These are phyloP conservation scores for Microplitis demolitor DNA, from an alignment of 1,140 invertebrate species.

Conservation along the genomic window DNA sequence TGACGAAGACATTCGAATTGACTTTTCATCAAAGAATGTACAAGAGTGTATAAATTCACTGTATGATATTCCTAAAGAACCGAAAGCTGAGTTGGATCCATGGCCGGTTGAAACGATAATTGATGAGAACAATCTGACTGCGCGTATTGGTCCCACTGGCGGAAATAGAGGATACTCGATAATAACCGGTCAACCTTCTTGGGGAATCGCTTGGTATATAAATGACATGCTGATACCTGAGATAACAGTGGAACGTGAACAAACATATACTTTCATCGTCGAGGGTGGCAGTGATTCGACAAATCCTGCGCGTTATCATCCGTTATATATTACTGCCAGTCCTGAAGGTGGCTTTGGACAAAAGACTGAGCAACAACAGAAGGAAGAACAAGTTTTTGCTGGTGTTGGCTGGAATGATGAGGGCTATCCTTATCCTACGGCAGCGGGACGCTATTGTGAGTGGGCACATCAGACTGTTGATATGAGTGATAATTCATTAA, in stretches of 20 bases:
- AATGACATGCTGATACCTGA: conserved; percentile 91
- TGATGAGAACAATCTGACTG: conserved; percentile 71
- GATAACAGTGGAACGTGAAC: conserved; percentile 84
- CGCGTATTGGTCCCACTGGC: conserved; percentile 82
- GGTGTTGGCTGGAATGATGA: conserved; percentile 77
- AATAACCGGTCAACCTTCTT: conserved; percentile 80
- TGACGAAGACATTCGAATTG: conserved; percentile 74
- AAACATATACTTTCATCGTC: conserved; percentile 86
- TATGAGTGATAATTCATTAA: conserved; percentile 67
- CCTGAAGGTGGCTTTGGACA: conserved; percentile 82
- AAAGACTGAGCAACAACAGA: conserved; percentile 71
- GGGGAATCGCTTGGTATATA: conserved; percentile 93
- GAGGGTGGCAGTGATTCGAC: conserved; percentile 77
- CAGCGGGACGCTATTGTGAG: conserved; percentile 76
- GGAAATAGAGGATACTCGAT: conserved; percentile 79
- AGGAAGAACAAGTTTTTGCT: conserved; percentile 75
- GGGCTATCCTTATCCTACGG: conserved; percentile 78
- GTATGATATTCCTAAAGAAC: conserved; percentile 49
- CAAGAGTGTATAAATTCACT: conserved; percentile 59
- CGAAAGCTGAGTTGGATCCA: conserved; percentile 62
- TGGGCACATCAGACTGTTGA: conserved; percentile 77
- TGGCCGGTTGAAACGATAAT: conserved; percentile 71
- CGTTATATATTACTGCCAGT: conserved; percentile 91
- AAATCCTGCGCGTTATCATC: conserved; percentile 83
- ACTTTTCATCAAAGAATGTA: conserved; percentile 68